phyloP scores from a whole-genome alignment of 2,113 vertebrate species.

The Ceuthmochares aereus region DNA sequence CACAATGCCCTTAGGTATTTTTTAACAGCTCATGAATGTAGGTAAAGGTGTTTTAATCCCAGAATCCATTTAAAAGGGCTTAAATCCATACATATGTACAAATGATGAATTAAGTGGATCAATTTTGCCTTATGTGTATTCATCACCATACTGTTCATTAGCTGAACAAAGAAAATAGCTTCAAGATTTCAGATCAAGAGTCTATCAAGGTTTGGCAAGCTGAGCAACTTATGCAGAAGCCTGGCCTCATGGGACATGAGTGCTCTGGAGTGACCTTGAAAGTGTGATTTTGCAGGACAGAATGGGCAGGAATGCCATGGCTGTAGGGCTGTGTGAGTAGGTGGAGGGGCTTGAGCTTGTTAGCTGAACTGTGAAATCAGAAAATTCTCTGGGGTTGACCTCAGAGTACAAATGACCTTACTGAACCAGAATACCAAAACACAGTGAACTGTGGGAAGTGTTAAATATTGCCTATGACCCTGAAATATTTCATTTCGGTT shows the following conservation, averaged over 20 bases:
- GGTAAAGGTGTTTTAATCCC: slow-evolving; percentile 62
- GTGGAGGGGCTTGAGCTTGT: neutral
- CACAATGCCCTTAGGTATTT: slow-evolving; percentile 24
- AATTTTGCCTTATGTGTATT: slow-evolving; percentile 76
- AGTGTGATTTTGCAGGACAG: neutral
- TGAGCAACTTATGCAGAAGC: slow-evolving; percentile 44
- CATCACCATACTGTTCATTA: slow-evolving; percentile 77
- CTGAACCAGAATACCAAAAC: neutral
- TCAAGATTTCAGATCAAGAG: slow-evolving; percentile 69
- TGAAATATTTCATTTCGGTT: neutral
- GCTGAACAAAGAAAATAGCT: slow-evolving; percentile 76
- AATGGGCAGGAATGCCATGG: neutral
- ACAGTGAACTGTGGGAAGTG: neutral
- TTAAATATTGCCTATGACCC: neutral
- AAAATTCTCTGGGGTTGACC: neutral
- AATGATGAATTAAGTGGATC: slow-evolving; percentile 77
- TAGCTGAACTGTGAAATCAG: neutral
- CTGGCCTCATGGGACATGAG: neutral
- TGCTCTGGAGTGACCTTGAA: slow-evolving; percentile 45
- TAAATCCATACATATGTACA: slow-evolving; percentile 74
- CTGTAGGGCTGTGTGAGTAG: neutral
- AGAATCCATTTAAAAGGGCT: slow-evolving; percentile 70
- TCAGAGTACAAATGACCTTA: neutral
- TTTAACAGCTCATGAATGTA: neutral
- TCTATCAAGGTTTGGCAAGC: slow-evolving; percentile 73